Base-by-base conservation (phyloP, 2,113 vertebrate species). In the Patagioenas fasciata region DNA sequence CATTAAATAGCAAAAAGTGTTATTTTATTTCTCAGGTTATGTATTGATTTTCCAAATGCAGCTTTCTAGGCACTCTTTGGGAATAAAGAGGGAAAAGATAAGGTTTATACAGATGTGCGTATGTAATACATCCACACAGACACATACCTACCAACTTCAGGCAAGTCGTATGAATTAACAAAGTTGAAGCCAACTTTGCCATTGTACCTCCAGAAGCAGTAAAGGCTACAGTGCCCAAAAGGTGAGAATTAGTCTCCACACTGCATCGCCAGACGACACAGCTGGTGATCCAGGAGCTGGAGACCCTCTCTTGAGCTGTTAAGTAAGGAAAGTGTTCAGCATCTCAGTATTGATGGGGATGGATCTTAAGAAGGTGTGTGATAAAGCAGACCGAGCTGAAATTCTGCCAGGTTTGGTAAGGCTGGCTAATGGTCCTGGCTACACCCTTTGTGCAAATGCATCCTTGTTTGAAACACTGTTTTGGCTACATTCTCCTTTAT, bases 331-430 rank as follows among this genome's bases (percentile, higher is more conserved):
- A 80, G 42, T 32, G 13, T 73, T 32, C 42, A 90, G 72, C 73
- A 16, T 44, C 53, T 84, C 44, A 11, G 1, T 47, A 19, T 13
- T 8, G 57, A 3, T n/a, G 56, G 77, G 42, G 38, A 50, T 21
- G 64, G 77, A 25, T 32, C 19, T 18, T 8, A 5, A 19, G 0
- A 3, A 71, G 31, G 18, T 1, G 2, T 3, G 1, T 1, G 5
- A 36, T 69, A 11, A 66, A 32, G 0, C 11, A 29, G 57, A 11
- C 1, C 2, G 36, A 62, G 44, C 31, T 77, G 67, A 28, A 57
- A 38, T 54, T 70, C 15, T n/a, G 6, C 50, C 47, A 31, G 24
- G 6, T 47, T 77, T 32, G 38, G 8, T 21, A 10, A 29, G 56
- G 72, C 64, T 44, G 51, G 31, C 25, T 38, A 50, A 6, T 74